Evolutionary conservation across 2,888 invertebrate genomes (phyloP).

Genomic region (Campaea margaritaria): DNA sequence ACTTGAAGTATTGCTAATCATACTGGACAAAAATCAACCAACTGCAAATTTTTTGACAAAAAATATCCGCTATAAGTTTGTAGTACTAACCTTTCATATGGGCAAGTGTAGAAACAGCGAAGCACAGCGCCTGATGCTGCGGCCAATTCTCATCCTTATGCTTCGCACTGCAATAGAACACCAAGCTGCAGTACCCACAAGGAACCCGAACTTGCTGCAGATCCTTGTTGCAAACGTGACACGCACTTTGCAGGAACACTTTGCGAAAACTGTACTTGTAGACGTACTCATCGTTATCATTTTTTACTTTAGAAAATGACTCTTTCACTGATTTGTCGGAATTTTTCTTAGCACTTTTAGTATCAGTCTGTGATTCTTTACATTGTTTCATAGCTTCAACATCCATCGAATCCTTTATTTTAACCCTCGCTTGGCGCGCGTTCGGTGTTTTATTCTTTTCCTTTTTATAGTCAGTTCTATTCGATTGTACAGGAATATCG

Average conservation of each 20-base stretch:
- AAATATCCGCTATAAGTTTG: no score
- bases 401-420: slow-evolving; percentile 73
- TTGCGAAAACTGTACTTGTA: slow-evolving; percentile 88
- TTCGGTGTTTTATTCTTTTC: slow-evolving; percentile 80
- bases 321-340: slow-evolving; percentile 54
- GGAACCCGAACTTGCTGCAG: slow-evolving; percentile 62
- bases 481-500: slow-evolving; percentile 83
- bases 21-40: no score
- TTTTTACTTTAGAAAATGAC: slow-evolving; percentile 65
- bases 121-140: slow-evolving; percentile 86
- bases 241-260: slow-evolving; percentile 86
- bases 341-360: slow-evolving; percentile 50
- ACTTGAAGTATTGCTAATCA: no score
- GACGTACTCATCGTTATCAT: slow-evolving; percentile 86
- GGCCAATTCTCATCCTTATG: slow-evolving; percentile 86
- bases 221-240: slow-evolving; percentile 80
- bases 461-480: slow-evolving; percentile 80
- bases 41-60: no score
- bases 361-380: slow-evolving; percentile 68
- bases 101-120: slow-evolving; percentile 84
- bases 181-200: slow-evolving; percentile 84
- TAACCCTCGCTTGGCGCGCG: slow-evolving; percentile 70
- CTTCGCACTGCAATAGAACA: slow-evolving; percentile 86
- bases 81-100: slow-evolving; percentile 76
- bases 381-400: slow-evolving; percentile 61